Percentiles rank a stretch among this genome's conserved stretches.
Evolutionary conservation across 2,797 vertebrate species (phyloP).

Genomic region (Spinus olivaceus): DNA sequence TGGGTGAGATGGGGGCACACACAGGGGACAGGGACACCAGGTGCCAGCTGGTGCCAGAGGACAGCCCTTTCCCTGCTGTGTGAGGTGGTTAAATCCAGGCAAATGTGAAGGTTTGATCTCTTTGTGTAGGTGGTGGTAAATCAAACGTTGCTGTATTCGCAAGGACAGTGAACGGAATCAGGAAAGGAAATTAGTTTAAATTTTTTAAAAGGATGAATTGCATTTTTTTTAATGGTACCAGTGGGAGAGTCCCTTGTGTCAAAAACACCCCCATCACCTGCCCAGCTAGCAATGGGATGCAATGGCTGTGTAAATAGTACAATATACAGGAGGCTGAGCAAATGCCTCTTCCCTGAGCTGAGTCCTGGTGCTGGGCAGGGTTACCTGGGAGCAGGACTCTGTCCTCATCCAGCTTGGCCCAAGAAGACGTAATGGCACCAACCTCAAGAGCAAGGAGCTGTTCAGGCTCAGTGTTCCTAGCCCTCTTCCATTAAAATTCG

Average conservation of each 20-base stretch:
- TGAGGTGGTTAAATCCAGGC: background rate
- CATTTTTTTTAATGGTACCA: constrained; percentile 54
- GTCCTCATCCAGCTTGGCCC: background rate
- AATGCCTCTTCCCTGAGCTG: background rate
- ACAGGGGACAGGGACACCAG: accelerated
- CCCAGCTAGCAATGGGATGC: background rate
- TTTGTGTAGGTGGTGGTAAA: constrained; percentile 37
- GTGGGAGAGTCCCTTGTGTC: constrained; percentile 21
- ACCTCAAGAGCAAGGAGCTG: background rate
- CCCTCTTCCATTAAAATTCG: background rate
- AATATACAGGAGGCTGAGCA: background rate
- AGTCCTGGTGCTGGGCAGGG: background rate
- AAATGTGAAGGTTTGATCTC: constrained; percentile 28
- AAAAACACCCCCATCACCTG: background rate
- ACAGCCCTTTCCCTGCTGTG: background rate
- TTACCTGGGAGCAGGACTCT: background rate
- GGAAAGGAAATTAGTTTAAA: constrained; percentile 18
- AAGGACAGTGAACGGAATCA: constrained; percentile 46
- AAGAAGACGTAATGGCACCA: background rate
- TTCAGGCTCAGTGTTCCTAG: accelerated
- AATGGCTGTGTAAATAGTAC: background rate
- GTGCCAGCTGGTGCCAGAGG: background rate
- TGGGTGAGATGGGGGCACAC: background rate
- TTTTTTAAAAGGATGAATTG: background rate
- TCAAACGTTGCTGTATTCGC: background rate